Evolutionary conservation across 2,888 invertebrate species (phyloP).

Genomic region (Tetragnatha montana): DNA sequence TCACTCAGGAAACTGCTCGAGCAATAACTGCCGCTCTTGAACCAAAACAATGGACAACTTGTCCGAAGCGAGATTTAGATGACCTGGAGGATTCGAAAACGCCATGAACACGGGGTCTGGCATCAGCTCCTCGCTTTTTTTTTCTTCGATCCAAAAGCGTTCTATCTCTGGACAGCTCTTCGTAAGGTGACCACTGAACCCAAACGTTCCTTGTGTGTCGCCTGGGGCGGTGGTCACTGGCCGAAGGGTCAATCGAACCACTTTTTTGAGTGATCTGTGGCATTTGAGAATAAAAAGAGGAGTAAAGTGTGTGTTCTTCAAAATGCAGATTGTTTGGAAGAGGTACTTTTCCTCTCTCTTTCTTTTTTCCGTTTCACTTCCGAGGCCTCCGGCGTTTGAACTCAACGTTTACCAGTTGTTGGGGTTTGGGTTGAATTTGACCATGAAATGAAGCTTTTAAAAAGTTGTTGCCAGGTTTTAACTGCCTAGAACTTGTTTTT

Average conservation of each 20-base stretch:
- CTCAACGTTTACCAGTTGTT: not conserved
- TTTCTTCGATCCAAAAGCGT: slow-evolving; percentile 17
- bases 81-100: slow-evolving; percentile 1
- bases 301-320: not conserved
- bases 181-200: slow-evolving; percentile 56
- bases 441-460: no score
- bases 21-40: slow-evolving; percentile 30
- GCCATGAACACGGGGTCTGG: not conserved
- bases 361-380: not conserved
- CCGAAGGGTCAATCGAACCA: slow-evolving; percentile 42
- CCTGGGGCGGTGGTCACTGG: slow-evolving; percentile 59
- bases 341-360: not conserved
- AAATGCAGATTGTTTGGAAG: not conserved
- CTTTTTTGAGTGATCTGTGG: not conserved
- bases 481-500: no score
- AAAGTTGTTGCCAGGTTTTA: no score
- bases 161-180: slow-evolving; percentile 25
- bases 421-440: no score
- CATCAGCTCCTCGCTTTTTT: slow-evolving; percentile 1
- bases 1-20: slow-evolving; percentile 37
- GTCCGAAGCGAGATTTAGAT: slow-evolving; percentile 9
- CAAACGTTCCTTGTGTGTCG: slow-evolving; percentile 26
- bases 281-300: not conserved
- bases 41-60: slow-evolving; percentile 7
- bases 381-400: not conserved